phyloP scores from a whole-genome alignment of 2,797 vertebrate genomes.

The Fratercula arctica region DNA sequence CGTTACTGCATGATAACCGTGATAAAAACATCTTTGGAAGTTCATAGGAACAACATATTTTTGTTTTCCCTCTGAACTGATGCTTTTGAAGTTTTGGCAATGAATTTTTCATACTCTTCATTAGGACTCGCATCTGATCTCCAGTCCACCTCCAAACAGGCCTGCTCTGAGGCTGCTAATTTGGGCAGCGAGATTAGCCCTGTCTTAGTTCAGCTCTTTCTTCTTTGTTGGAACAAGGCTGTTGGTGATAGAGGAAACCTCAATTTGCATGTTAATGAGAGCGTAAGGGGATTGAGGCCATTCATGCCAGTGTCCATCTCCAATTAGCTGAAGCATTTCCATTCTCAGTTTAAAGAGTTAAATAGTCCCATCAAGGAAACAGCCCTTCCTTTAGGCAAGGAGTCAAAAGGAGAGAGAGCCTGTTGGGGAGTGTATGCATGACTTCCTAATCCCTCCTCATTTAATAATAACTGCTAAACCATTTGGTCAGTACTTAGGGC shows the following conservation, averaged over 20 bases:
- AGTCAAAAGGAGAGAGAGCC: not conserved
- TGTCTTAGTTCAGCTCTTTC: not conserved
- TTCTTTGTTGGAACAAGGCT: not conserved
- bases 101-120: not conserved
- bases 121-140: not conserved
- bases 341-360: not conserved
- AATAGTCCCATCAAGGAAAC: not conserved
- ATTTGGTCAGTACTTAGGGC: not conserved
- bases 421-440: not conserved
- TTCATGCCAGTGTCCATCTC: not conserved
- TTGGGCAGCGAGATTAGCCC: not conserved
- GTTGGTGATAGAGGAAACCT: not conserved
- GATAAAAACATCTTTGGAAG: not conserved
- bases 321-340: not conserved
- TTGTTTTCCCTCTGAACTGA: not conserved
- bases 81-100: not conserved
- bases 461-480: not conserved
- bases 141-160: not conserved
- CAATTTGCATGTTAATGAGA: not conserved
- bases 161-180: not conserved
- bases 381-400: not conserved
- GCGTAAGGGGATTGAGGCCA: not conserved
- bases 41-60: not conserved
- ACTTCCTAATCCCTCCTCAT: not conserved
- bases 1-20: rapidly evolving